These are phyloP conservation scores for Amblyopsis rosae DNA, from an alignment of 2,113 vertebrate species.

Conservation along the genomic window DNA sequence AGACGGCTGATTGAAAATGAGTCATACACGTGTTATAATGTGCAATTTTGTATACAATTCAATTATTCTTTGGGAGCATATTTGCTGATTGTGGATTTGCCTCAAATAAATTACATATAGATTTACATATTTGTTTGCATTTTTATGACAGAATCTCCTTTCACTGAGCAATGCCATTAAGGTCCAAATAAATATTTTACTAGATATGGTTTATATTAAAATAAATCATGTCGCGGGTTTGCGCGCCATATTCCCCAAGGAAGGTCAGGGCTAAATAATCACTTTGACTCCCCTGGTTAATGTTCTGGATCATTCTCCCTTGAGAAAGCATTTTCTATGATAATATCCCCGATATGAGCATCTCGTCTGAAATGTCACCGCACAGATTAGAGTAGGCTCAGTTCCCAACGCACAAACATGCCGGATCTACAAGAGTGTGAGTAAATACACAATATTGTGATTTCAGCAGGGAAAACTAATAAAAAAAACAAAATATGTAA, in stretches of 20 bases:
- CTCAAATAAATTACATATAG: constrained; percentile 16
- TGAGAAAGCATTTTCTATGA: constrained; percentile 72
- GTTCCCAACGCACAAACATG: constrained; percentile 34
- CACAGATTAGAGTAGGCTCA: constrained; percentile 37
- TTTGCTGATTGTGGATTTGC: constrained; percentile 22
- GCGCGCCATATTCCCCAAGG: constrained; percentile 60
- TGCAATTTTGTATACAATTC: constrained; percentile 42
- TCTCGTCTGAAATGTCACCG: constrained; percentile 71
- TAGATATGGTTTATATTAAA: constrained; percentile 60
- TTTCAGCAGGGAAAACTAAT: too few species aligned
- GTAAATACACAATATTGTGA: too few species aligned
- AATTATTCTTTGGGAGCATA: constrained; percentile 28
- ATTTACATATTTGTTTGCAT: constrained; percentile 19
- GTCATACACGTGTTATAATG: constrained; percentile 49
- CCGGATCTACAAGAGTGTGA: neutral
- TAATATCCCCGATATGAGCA: constrained; percentile 69
- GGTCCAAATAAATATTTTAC: constrained; percentile 67
- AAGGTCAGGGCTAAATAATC: constrained; percentile 64
- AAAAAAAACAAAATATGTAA: constrained; percentile 43
- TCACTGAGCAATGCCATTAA: constrained; percentile 61
- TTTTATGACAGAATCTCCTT: constrained; percentile 35
- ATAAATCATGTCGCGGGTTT: constrained; percentile 66
- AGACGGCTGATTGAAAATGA: constrained; percentile 48
- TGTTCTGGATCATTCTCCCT: constrained; percentile 76
- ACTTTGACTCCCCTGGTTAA: constrained; percentile 74